Base-by-base conservation (phyloP, 2,797 vertebrate species). In the Acanthiza pusilla region DNA sequence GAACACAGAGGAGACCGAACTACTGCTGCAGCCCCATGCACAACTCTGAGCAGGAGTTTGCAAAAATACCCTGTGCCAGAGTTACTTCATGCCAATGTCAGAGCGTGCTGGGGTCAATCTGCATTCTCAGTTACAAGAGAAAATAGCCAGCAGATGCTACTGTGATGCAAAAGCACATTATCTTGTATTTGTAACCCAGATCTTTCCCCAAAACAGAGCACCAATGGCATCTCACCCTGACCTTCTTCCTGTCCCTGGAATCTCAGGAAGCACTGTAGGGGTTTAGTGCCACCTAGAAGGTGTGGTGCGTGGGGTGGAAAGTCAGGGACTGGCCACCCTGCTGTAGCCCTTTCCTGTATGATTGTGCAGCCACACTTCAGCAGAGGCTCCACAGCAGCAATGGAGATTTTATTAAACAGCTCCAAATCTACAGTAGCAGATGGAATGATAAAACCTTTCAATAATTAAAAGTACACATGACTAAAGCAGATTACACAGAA, bases 1-100 rank as follows among this genome's bases (percentile, higher is more conserved):
- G 2, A 17, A 38, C 40, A 54, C 16, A 47, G 67, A 76, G 34
- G 19, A 40, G 53, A 47, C 29, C 1, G 1, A 86, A 27, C 50
- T 13, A 22, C 50, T 0, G 0, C 62, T 65, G 42, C 43, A 53
- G 51, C 30, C 65, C 50, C 5, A 1, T 0, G 2, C 7, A 7
- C 5, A 9, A 22, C 63, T 75, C 34, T 6, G 40, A 71, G 53
- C 12, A 23, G 61, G 8, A 95, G 48, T 54, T 48, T 80, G 73
- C 45, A 71, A 50, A 66, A 87, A 19, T 13, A 61, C 29, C 71
- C 66, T 1, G 16, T 30, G 43, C 76, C 79, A 78, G 25, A 22
- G 16, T 27, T 29, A 27, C 11, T 18, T 45, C 13, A 18, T 42
- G 40, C 12, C 80, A 53, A 6, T 2, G 7, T 9, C 66, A 86